Base-by-base conservation (phyloP, 2,888 invertebrate species). In the Ellobium chinense region DNA sequence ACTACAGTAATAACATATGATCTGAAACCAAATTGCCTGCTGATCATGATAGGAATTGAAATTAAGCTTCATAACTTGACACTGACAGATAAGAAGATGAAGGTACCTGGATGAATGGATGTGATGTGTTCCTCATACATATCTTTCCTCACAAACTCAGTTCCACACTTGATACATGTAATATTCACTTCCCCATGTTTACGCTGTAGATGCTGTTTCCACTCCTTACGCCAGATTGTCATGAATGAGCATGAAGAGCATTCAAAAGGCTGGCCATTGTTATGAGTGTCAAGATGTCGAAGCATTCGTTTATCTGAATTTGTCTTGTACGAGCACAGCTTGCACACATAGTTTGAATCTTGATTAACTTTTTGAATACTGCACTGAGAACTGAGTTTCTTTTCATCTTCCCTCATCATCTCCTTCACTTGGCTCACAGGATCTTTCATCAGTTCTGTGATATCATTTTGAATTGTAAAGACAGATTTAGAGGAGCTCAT, bases 261-360 rank as follows among this genome's bases (percentile, higher is more conserved):
- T 29, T 68, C 63, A 75, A 80, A 80, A 12, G 46, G 14, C 18
- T 75, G 66, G 9, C 80, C 80, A 80, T 80, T 27, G 54, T 80
- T 68, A 31, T 80, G 80, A 54, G 75, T 69, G 5, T 31, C 54
- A 14, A 75, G 56, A 69, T 80, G 80, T 27, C 80, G 31, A 5
- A 80, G 69, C 80, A 80, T 80, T 2, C 68, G 80, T 27, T 69
- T 75, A 21, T 68, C 68, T n/a, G 80, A 75, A n/a, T 75, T 75
- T 9, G 80, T 60, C 60, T 80, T 68, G 29, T 80, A 70, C 24
- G 68, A 36, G 46, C 80, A 80, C 5, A 80, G 60, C 24, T 69
- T 80, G 63, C 80, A 80, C n/a, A 72, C 34, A 58, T 63, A 78
- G 34, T 65, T 36, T 21, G 65, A 36, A 14, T 70, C 37, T 9